Evolutionary conservation across 1,140 invertebrate species (phyloP).

Genomic region (Hycleus phaleratus): DNA sequence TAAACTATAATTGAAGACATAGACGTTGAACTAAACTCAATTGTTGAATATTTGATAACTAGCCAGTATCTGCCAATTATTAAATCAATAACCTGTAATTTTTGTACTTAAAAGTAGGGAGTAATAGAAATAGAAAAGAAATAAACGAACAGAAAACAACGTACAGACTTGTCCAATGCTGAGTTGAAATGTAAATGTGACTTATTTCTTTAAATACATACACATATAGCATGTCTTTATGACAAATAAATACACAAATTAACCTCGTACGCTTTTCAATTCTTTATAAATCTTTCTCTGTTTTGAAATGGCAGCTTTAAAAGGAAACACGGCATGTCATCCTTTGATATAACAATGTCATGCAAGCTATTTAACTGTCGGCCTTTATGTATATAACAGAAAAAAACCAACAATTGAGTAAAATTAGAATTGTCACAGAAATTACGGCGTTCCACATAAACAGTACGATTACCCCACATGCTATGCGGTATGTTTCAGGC

Average conservation of each 20-base stretch:
- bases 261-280: constrained; percentile 11
- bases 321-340: too few species aligned
- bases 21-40: neutral
- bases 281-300: constrained; percentile 12
- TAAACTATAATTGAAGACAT: constrained; percentile 4
- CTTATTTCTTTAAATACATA: neutral
- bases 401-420: constrained; percentile 9
- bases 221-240: constrained; percentile 8
- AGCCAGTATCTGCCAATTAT: constrained; percentile 5
- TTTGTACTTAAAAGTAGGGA: constrained; percentile 5
- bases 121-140: too few species aligned
- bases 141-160: too few species aligned
- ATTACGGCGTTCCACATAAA: constrained; percentile 2
- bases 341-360: too few species aligned
- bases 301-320: constrained; percentile 9
- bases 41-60: constrained; percentile 11
- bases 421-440: constrained; percentile 5
- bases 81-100: constrained; percentile 12
- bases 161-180: neutral
- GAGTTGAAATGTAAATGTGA: constrained; percentile 3
- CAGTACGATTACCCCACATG: constrained; percentile 4
- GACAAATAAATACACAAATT: constrained; percentile 16
- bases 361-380: too few species aligned
- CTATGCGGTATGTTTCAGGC: too few species aligned
- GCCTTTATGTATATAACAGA: too few species aligned